Conservation (phyloP, 2,888 invertebrate species). For the Leucania comma region DNA sequence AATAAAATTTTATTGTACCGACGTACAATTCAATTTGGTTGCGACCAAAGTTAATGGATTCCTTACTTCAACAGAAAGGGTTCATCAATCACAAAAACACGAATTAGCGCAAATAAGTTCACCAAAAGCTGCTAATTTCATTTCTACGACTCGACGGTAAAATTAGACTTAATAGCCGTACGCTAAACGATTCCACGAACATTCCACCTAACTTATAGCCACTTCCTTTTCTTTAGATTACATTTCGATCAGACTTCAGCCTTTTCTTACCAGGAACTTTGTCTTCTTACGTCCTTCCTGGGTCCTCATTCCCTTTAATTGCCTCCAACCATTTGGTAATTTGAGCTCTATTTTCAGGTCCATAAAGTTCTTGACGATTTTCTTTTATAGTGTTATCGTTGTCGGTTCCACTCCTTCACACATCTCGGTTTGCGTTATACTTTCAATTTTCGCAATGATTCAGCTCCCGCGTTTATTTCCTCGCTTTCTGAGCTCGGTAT, state of each 20-base stretch:
- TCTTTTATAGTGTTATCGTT: conserved; percentile 12
- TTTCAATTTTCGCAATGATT: conserved; percentile 75
- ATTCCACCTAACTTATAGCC: conserved; percentile 46
- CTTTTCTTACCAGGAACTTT: conserved; percentile 32
- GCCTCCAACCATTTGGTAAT: conserved; percentile 14
- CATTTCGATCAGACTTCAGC: conserved; percentile 34
- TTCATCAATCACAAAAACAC: conserved; percentile 44
- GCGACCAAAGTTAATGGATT: conserved; percentile 25
- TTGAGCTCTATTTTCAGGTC: conserved; percentile 31
- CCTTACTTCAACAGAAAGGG: conserved; percentile 25
- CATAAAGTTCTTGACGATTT: conserved; percentile 27
- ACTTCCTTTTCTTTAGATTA: conserved; percentile 42
- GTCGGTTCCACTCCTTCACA: conserved; percentile 42
- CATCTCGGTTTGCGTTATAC: conserved; percentile 64
- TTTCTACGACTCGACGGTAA: conserved; percentile 29
- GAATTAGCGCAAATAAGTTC: conserved; percentile 36
- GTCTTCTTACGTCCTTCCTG: conserved; percentile 37
- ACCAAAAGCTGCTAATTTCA: conserved; percentile 41
- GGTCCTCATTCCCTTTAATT: conserved; percentile 28
- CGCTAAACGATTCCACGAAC: conserved; percentile 36
- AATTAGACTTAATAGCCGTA: conserved; percentile 37
- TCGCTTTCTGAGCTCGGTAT: conserved; percentile 57
- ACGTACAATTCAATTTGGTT: conserved; percentile 17
- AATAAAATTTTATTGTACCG: background rate
- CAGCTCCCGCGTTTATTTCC: conserved; percentile 67